A percentile compares a stretch with the other conserved stretches of the same genome.
These are phyloP conservation scores for Proisotoma minuta DNA, from an alignment of 2,888 invertebrate species.

Conservation along the genomic window DNA sequence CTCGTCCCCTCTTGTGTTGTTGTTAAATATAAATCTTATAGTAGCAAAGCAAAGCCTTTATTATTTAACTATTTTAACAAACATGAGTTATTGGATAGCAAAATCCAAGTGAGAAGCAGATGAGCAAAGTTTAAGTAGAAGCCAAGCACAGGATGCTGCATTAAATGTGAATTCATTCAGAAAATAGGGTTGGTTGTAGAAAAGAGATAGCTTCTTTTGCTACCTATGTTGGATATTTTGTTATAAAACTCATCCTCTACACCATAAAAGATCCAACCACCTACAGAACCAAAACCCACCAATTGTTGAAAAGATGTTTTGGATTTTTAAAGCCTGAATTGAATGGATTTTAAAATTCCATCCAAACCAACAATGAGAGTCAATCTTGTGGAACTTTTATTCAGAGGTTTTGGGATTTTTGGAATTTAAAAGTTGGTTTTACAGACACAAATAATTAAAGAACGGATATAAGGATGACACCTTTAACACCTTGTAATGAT, in stretches of 20 bases:
- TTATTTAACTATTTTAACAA: background rate
- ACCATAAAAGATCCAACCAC: too few species aligned
- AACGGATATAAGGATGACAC: slow-evolving; percentile 6
- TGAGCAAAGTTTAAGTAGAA: background rate
- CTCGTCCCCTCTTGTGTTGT: background rate
- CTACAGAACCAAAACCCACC: too few species aligned
- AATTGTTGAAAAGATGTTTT: too few species aligned
- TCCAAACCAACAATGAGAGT: slow-evolving; percentile 4
- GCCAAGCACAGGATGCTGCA: slow-evolving; percentile 13
- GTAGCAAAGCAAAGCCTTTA: too few species aligned
- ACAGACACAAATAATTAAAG: too few species aligned
- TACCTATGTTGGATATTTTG: too few species aligned
- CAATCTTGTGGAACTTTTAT: slow-evolving; percentile 11
- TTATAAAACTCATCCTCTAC: too few species aligned
- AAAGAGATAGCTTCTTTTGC: too few species aligned
- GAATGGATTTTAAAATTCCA: too few species aligned
- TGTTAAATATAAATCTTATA: background rate
- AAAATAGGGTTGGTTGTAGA: background rate
- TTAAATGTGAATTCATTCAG: slow-evolving; percentile 11
- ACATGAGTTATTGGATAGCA: background rate
- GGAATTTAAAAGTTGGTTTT: too few species aligned
- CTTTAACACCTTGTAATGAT: slow-evolving; percentile 10
- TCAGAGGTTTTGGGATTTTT: too few species aligned
- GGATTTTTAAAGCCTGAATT: too few species aligned
- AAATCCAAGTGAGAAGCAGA: background rate